These are phyloP conservation scores for Antechinus flavipes DNA, from an alignment of 2,113 vertebrate species.

Conservation along the genomic window DNA sequence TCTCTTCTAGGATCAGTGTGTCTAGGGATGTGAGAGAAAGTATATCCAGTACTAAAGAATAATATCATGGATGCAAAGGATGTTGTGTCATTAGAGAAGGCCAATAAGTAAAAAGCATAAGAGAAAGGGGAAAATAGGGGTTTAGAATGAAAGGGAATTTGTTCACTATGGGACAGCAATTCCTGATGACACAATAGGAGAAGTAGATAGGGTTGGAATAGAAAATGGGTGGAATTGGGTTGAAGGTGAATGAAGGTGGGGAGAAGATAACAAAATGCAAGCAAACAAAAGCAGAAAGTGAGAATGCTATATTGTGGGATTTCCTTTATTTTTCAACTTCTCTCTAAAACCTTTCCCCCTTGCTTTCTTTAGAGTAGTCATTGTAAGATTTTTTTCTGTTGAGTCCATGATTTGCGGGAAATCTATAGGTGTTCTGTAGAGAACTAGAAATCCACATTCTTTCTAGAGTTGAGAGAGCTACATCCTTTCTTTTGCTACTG, in stretches of 20 bases:
- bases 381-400: slow-evolving; percentile 1
- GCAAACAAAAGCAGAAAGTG: too few species aligned
- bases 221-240: not conserved
- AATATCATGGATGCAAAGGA: not conserved
- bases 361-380: not conserved
- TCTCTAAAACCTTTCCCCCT: not conserved
- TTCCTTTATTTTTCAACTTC: not conserved
- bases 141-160: not conserved
- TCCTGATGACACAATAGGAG: not conserved
- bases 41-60: not conserved
- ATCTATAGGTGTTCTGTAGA: not conserved
- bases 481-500: not conserved
- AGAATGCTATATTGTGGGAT: not conserved
- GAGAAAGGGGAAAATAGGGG: not conserved
- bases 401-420: slow-evolving; percentile 21
- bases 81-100: not conserved
- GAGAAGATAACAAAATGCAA: not conserved
- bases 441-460: not conserved
- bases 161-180: not conserved
- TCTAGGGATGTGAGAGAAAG: not conserved
- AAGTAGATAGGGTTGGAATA: not conserved
- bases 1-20: not conserved
- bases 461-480: not conserved
- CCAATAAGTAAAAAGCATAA: not conserved
- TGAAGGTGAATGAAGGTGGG: not conserved